These are phyloP conservation scores for Calycopis cecrops DNA, from an alignment of 1,140 invertebrate genomes.

Conservation along the genomic window DNA sequence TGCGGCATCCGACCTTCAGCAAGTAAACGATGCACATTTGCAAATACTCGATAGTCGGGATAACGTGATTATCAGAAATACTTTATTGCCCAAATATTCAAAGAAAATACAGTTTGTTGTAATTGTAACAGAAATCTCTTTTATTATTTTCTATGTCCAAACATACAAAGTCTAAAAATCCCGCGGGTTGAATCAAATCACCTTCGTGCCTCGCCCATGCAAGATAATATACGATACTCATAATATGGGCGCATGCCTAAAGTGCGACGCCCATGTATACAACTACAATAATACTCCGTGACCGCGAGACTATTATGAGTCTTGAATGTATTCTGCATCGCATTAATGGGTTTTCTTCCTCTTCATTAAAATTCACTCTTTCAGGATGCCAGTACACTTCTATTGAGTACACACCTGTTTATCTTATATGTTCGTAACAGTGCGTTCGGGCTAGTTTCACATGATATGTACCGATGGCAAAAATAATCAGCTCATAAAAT, in stretches of 20 bases:
- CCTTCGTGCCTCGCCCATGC: neutral
- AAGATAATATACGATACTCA: neutral
- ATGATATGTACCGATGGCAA: constrained; percentile 10
- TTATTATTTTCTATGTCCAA: neutral
- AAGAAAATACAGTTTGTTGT: too few relatives aligned
- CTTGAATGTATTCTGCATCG: constrained; percentile 1
- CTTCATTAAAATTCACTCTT: neutral
- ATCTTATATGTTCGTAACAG: constrained; percentile 6
- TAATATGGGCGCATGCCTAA: constrained; percentile 7
- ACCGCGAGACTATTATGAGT: neutral
- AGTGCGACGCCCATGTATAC: neutral
- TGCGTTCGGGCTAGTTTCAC: neutral
- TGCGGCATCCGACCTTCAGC: too few relatives aligned
- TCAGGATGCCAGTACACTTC: constrained; percentile 4
- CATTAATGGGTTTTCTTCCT: neutral
- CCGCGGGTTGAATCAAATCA: neutral
- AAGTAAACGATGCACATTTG: neutral
- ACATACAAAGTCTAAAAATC: constrained; percentile 1
- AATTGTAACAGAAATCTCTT: too few relatives aligned
- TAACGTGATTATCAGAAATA: too few relatives aligned
- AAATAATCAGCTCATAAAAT: constrained; percentile 2
- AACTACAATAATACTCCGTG: too few relatives aligned
- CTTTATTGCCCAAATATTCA: too few relatives aligned
- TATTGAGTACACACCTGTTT: constrained; percentile 5
- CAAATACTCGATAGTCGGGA: too few relatives aligned